Evolutionary conservation across 1,140 invertebrate species (phyloP).

Genomic region (Nebria ingens): DNA sequence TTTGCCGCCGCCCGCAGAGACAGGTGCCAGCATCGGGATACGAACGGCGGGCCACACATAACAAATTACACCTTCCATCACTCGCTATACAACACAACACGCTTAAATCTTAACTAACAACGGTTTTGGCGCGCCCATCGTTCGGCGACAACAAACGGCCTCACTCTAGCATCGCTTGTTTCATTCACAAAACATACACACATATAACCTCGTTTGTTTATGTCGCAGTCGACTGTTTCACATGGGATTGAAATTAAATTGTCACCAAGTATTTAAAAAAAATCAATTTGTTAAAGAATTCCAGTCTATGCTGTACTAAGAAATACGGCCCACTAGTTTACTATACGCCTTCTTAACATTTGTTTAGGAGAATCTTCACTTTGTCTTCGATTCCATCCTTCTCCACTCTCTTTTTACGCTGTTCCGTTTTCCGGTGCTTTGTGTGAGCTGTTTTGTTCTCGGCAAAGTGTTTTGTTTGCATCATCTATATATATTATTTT

Average conservation of each 20-base stretch:
- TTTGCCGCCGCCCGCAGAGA: conserved; percentile 10
- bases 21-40: conserved; percentile 11
- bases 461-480: background rate
- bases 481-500: background rate
- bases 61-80: background rate
- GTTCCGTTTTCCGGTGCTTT: background rate
- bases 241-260: too few species aligned
- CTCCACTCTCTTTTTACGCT: too few species aligned
- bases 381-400: background rate
- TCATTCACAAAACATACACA: background rate
- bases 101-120: background rate
- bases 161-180: too few species aligned
- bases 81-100: background rate
- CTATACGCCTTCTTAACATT: background rate
- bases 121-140: background rate
- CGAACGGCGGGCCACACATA: background rate
- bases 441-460: background rate
- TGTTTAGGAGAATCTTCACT: background rate
- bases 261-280: too few species aligned
- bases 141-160: background rate
- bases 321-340: background rate
- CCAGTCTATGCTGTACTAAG: too few species aligned
- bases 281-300: too few species aligned
- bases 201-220: background rate
- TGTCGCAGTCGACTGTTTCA: background rate